Evolutionary conservation across 2,888 invertebrate species (phyloP), one percentile per base, ranked within the genome.

Genomic region (Trissoscelio sp.): DNA sequence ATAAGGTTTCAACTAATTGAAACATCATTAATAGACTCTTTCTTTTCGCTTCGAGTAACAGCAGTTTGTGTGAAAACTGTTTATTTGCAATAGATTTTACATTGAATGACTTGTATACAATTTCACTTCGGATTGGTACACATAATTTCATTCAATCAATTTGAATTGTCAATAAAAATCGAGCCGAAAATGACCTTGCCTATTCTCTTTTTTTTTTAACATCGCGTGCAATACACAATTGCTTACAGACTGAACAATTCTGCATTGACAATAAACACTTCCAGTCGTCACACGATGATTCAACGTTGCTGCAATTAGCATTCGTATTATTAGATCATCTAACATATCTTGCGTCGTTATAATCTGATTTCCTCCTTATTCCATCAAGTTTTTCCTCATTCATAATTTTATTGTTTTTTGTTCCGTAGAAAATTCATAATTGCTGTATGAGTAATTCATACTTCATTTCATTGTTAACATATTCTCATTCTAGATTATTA

Each of bases 1-100:
- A 51, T 31, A 31, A 22, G 12, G 46, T 39, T 39, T 16, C 18
- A 24, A 53, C 12, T 67, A 67, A 53, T 53, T 67, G 53, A 67
- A 42, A 48, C 37, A 12, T 31, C 11, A 12, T 51, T 69, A 69
- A 44, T 44, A 20, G 28, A 39, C 55, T 69, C 16, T 69, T 69
- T 55, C 67, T 69, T 57, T 55, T 55, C 67, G 67, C 55, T 55
- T 20, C 11, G 20, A 55, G 55, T 28, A 69, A 20, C 67, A 69
- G 31, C 24, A 28, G 55, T 55, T 69, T 55, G 67, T 55, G 67
- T 69, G 67, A 55, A 69, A 69, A 69, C 55, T 31, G 44, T 55
- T 42, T 57, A 55, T 55, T 55, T 55, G 31, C 51, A 42, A 55
- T 53, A 7, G 16, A 67, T 51, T 34, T 64, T 64, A 51, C 51